A percentile compares a stretch with the other conserved stretches of the same genome.
phyloP scores from a whole-genome alignment of 2,888 invertebrate species.

The Vanessa cardui region DNA sequence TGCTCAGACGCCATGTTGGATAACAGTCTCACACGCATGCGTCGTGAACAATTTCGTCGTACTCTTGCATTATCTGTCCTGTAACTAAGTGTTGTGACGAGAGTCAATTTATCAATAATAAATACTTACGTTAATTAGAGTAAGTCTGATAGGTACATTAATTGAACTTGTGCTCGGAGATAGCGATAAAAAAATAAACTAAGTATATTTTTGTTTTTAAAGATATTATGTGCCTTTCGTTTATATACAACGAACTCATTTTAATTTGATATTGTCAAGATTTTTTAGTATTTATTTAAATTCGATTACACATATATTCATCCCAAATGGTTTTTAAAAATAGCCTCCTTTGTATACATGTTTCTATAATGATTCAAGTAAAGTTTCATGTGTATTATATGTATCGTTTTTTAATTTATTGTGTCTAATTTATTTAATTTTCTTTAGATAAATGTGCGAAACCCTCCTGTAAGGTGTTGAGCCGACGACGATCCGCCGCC shows the following conservation, averaged over 20 bases:
- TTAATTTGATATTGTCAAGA: background rate
- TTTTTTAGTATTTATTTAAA: background rate
- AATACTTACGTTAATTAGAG: slow-evolving; percentile 59
- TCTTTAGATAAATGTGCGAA: slow-evolving; percentile 33
- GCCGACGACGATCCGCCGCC: slow-evolving; percentile 75
- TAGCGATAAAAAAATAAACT: slow-evolving; percentile 43
- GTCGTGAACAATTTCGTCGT: slow-evolving; percentile 64
- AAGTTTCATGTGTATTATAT: background rate
- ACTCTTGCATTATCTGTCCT: slow-evolving; percentile 58
- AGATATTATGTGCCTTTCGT: slow-evolving; percentile 11
- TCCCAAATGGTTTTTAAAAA: background rate
- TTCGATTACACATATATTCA: background rate
- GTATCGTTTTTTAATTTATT: background rate
- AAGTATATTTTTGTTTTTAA: slow-evolving; percentile 30
- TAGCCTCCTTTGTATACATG: background rate
- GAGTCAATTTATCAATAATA: slow-evolving; percentile 53
- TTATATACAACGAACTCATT: background rate
- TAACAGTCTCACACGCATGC: slow-evolving; percentile 62
- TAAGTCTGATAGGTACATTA: slow-evolving; percentile 49
- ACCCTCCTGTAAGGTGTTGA: slow-evolving; percentile 53
- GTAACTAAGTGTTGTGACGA: slow-evolving; percentile 43
- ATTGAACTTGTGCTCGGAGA: slow-evolving; percentile 43
- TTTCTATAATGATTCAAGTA: background rate
- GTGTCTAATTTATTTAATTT: background rate
- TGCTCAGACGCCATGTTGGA: slow-evolving; percentile 62